Conservation (phyloP, 2,888 invertebrate genomes). For the Sphecodes monilicornis region DNA sequence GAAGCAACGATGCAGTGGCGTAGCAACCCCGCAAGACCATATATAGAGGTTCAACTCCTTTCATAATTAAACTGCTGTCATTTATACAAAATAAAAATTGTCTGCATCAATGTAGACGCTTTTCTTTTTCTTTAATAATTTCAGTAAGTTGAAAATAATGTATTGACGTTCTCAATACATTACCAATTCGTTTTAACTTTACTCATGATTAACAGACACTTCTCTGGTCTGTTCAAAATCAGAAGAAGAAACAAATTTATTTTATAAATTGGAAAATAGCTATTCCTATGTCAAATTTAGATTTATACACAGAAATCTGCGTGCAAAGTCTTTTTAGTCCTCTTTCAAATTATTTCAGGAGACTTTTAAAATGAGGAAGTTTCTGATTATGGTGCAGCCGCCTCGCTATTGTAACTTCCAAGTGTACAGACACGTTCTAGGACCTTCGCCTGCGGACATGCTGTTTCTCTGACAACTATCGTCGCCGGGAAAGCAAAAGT, state of each 20-base stretch:
- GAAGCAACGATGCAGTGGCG: background rate
- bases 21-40: background rate
- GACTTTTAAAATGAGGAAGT: background rate
- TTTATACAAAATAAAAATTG: no score
- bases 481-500: slow-evolving; percentile 36
- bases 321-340: background rate
- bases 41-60: background rate
- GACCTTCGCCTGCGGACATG: slow-evolving; percentile 23
- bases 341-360: background rate
- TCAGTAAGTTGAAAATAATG: no score
- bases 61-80: background rate
- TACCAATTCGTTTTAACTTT: background rate
- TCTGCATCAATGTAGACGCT: no score
- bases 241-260: background rate
- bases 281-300: no score
- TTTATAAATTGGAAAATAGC: background rate
- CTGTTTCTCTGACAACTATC: slow-evolving; percentile 41
- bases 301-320: no score
- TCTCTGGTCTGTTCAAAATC: background rate
- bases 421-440: background rate
- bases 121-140: no score
- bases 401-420: background rate
- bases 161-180: background rate
- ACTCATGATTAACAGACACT: background rate
- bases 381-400: background rate